Conservation (phyloP, 1,140 invertebrate genomes). For the Zaprionus tsacasi region DNA sequence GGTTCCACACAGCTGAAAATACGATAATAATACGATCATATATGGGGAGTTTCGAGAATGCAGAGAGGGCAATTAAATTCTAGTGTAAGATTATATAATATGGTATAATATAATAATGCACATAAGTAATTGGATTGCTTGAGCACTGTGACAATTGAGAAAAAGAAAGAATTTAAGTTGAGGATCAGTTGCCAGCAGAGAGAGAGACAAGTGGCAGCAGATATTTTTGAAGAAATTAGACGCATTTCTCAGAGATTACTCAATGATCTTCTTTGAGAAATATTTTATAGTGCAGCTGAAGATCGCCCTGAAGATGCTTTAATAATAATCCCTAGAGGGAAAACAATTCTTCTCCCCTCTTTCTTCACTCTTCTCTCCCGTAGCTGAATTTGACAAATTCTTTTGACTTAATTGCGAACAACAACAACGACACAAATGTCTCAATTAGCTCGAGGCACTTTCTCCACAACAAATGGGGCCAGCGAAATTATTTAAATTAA, state of each 20-base stretch:
- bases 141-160: slow-evolving; percentile 32
- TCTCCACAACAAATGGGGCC: slow-evolving; percentile 49
- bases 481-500: slow-evolving; percentile 76
- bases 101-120: slow-evolving; percentile 1
- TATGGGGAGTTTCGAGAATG: not conserved
- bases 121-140: slow-evolving; percentile 34
- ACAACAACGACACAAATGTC: slow-evolving; percentile 57
- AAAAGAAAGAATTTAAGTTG: not conserved
- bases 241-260: not conserved
- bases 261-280: not conserved
- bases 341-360: not conserved
- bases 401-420: slow-evolving; percentile 51
- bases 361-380: not conserved
- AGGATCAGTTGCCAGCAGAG: not conserved
- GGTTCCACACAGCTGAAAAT: slow-evolving; percentile 23
- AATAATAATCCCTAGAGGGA: no score
- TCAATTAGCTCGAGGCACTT: slow-evolving; percentile 64
- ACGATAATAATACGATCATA: not conserved
- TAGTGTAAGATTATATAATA: slow-evolving; percentile 1
- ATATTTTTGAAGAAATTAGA: not conserved
- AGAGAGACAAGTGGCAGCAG: slow-evolving; percentile 1
- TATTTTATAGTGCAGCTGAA: not conserved
- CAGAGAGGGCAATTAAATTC: slow-evolving; percentile 21
- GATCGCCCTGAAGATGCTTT: not conserved
- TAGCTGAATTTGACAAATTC: slow-evolving; percentile 22